These are phyloP conservation scores for Oryctolagus cuniculus DNA, from an alignment of 2,113 vertebrate species.

Conservation along the genomic window DNA sequence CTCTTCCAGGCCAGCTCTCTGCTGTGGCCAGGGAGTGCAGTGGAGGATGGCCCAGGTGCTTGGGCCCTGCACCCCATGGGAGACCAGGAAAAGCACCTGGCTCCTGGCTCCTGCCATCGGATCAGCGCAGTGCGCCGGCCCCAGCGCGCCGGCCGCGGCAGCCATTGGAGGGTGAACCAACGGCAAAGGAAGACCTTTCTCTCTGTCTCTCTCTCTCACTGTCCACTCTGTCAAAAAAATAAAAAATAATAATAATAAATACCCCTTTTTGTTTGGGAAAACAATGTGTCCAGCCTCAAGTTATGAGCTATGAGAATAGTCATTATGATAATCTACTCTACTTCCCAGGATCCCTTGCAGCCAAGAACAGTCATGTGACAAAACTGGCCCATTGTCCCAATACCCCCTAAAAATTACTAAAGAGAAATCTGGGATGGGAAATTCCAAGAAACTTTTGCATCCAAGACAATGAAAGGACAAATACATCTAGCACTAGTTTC, in stretches of 20 bases:
- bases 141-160: too few relatives aligned
- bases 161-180: too few relatives aligned
- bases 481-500: background rate
- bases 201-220: too few relatives aligned
- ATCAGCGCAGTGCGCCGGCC: too few relatives aligned
- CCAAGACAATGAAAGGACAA: background rate
- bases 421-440: background rate
- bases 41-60: too few relatives aligned
- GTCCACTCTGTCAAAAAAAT: too few relatives aligned
- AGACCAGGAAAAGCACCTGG: too few relatives aligned
- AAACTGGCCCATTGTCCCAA: background rate
- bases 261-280: background rate
- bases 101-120: too few relatives aligned
- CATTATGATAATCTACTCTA: background rate
- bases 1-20: too few relatives aligned
- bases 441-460: conserved; percentile 18
- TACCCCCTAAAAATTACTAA: background rate
- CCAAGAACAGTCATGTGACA: background rate
- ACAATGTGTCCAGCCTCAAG: conserved; percentile 7
- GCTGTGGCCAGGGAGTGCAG: too few relatives aligned
- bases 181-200: too few relatives aligned
- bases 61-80: too few relatives aligned
- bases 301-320: background rate
- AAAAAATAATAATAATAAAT: conserved; percentile 32
- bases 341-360: background rate